A percentile compares a stretch with the other conserved stretches of the same genome.
phyloP scores from a whole-genome alignment of 2,888 invertebrate species.

The Leptopterna dolabrata region DNA sequence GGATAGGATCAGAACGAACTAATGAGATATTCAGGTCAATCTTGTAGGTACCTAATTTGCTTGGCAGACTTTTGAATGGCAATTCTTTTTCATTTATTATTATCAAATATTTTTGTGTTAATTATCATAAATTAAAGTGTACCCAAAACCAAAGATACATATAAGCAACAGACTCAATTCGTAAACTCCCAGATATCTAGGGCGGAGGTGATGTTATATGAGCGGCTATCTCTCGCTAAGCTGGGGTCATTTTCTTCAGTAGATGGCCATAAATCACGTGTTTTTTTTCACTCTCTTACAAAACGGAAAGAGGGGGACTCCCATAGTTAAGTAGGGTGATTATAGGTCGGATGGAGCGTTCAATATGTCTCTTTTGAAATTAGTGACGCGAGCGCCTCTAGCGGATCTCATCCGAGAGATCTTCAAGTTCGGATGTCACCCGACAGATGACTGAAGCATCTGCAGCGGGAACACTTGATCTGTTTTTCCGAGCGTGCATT shows the following conservation, averaged over 20 bases:
- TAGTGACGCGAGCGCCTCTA: neutral
- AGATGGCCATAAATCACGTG: neutral
- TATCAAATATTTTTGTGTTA: too few species aligned
- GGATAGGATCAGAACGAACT: too few species aligned
- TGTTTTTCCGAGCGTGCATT: too few species aligned
- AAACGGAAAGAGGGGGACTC: neutral
- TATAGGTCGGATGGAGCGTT: neutral
- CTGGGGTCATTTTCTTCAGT: neutral
- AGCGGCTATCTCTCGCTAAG: neutral
- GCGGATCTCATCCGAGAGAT: neutral
- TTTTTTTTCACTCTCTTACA: neutral
- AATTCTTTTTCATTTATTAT: too few species aligned
- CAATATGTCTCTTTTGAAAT: neutral
- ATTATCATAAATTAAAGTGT: too few species aligned
- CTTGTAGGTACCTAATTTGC: too few species aligned
- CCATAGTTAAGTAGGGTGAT: neutral
- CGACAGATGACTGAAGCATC: neutral
- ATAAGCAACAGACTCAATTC: too few species aligned
- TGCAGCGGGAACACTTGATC: neutral
- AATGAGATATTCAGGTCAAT: too few species aligned
- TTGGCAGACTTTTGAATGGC: too few species aligned
- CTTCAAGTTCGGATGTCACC: neutral
- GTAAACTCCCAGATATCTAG: too few species aligned
- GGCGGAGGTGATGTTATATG: neutral
- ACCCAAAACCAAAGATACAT: too few species aligned